A percentile compares a stretch with the other conserved stretches of the same genome.
These are phyloP conservation scores for Luperina testacea DNA, from an alignment of 2,888 invertebrate species.

Conservation along the genomic window DNA sequence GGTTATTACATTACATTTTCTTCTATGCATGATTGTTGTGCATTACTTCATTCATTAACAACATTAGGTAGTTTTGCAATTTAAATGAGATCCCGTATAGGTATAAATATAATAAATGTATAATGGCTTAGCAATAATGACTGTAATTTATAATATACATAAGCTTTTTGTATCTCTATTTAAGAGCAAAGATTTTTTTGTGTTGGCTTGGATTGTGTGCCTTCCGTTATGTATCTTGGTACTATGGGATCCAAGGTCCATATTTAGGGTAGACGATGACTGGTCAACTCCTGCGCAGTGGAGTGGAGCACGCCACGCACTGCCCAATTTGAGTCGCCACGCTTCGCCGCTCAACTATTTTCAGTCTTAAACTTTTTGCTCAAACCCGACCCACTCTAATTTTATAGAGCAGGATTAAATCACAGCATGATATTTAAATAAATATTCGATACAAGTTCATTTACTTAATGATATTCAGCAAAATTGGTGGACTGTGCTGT, in stretches of 20 bases:
- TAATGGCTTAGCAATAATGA: conserved; percentile 20
- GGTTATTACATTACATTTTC: conserved; percentile 40
- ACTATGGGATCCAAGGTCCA: conserved; percentile 49
- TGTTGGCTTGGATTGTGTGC: conserved; percentile 16
- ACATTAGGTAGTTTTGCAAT: conserved; percentile 13
- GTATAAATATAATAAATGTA: conserved; percentile 2
- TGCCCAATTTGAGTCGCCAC: conserved; percentile 76
- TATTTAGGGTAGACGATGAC: conserved; percentile 74
- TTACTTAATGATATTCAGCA: conserved; percentile 16
- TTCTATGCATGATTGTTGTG: conserved; percentile 35
- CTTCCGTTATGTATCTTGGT: conserved; percentile 38
- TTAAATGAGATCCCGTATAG: conserved; percentile 13
- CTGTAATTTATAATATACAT: neutral
- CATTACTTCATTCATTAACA: conserved; percentile 46
- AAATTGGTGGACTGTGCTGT: conserved; percentile 1
- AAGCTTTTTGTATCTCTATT: conserved; percentile 19
- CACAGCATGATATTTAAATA: conserved; percentile 54
- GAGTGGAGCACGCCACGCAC: conserved; percentile 78
- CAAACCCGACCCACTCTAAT: conserved; percentile 54
- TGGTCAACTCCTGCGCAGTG: conserved; percentile 78
- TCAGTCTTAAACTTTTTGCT: conserved; percentile 74
- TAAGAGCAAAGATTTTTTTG: conserved; percentile 19
- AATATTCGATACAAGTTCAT: conserved; percentile 35
- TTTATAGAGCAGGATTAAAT: conserved; percentile 55
- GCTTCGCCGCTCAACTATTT: conserved; percentile 79